Percentiles rank a stretch among this genome's conserved stretches.
Conservation (phyloP, 2,888 invertebrate genomes). For the Orthosia gothica region DNA sequence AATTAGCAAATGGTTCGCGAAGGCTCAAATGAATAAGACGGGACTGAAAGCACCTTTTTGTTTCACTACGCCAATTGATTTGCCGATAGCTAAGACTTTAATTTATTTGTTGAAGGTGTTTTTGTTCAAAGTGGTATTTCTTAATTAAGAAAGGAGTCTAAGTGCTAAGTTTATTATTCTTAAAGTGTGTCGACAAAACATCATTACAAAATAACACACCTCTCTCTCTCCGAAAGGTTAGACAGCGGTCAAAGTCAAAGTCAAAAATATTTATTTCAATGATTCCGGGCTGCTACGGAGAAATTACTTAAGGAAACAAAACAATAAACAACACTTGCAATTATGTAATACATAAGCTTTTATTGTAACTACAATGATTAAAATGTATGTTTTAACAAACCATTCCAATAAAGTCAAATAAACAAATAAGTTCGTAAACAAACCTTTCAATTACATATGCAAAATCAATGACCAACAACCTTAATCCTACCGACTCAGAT, state of each 20-base stretch:
- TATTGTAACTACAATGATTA: neutral
- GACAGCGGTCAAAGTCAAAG: too few species aligned
- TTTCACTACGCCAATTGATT: slow-evolving; percentile 68
- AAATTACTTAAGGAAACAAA: too few species aligned
- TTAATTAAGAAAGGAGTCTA: neutral
- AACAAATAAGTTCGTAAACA: neutral
- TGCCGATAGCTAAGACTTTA: slow-evolving; percentile 42
- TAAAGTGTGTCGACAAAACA: neutral
- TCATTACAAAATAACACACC: too few species aligned
- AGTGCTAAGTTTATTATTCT: neutral
- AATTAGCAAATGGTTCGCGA: slow-evolving; percentile 76
- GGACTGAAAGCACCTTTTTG: slow-evolving; percentile 65
- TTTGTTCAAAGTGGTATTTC: neutral
- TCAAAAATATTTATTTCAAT: too few species aligned
- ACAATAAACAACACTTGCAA: neutral
- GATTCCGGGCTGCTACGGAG: too few species aligned
- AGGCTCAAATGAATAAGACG: slow-evolving; percentile 71
- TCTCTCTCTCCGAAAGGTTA: too few species aligned
- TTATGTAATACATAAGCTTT: neutral
- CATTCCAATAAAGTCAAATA: neutral
- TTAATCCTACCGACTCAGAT: slow-evolving; percentile 37
- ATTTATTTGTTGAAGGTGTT: slow-evolving; percentile 35
- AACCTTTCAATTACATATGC: neutral
- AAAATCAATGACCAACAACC: slow-evolving; percentile 3
- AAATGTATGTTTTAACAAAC: neutral